These are phyloP conservation scores for Melanogrammus aeglefinus DNA, from an alignment of 2,797 vertebrate species.

Conservation along the genomic window DNA sequence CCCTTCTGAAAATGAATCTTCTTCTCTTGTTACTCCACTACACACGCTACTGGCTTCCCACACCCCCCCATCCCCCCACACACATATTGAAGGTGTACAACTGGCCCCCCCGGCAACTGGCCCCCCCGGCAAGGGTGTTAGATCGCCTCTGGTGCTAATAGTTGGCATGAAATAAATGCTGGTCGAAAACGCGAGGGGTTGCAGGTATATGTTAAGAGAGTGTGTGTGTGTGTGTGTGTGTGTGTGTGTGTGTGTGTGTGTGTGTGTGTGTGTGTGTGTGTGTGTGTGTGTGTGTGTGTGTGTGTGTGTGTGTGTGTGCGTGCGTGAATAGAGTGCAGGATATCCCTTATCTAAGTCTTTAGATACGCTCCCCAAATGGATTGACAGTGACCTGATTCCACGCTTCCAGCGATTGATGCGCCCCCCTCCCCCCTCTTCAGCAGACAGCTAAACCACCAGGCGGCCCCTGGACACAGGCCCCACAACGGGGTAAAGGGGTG, in stretches of 20 bases:
- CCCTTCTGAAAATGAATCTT: constrained; percentile 13
- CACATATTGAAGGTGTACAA: constrained; percentile 45
- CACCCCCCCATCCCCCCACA: constrained; percentile 1
- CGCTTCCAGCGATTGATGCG: constrained; percentile 34
- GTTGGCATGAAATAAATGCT: not conserved
- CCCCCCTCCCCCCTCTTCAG: constrained; percentile 16
- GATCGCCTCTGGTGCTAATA: not conserved
- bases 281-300: not conserved
- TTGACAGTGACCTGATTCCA: constrained; percentile 70
- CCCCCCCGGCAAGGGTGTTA: not conserved
- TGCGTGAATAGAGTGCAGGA: constrained; percentile 11
- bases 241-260: not conserved
- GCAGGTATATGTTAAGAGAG: not conserved
- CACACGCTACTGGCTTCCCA: not conserved
- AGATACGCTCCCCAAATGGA: constrained; percentile 49
- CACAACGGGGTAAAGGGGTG: constrained; percentile 25
- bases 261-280: not conserved
- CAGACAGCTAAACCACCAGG: too few relatives aligned
- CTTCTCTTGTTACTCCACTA: constrained; percentile 11
- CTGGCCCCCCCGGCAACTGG: constrained; percentile 46
- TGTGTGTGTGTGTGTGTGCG: not conserved
- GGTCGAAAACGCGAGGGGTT: not conserved
- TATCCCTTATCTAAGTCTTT: constrained; percentile 34
- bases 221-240: not conserved
- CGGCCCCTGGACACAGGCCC: not conserved